Evolutionary conservation across 2,113 vertebrate genomes (phyloP), one percentile per base, ranked within the genome.

Genomic region (Columbina picui): DNA sequence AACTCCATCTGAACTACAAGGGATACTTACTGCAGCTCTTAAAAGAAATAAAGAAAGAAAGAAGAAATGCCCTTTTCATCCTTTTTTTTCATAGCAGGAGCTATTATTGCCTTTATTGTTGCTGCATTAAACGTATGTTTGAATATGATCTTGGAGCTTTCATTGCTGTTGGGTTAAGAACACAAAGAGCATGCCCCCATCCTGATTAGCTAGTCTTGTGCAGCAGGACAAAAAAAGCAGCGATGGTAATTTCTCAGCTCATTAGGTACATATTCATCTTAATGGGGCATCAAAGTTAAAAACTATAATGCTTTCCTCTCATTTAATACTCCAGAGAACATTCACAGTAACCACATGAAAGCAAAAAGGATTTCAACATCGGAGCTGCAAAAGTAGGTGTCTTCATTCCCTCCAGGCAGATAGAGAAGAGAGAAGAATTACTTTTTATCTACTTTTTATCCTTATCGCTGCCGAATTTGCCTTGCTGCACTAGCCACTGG

Each of bases 231-330:
- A 56, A 77, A 95, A 82, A 82, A 82, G 61, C 27, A 90, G 81
- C 80, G 61, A 6, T 34, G 73, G 95, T 94, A 97, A 98, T 98
- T 98, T 98, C 91, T 97, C 94, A 97, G 97, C 96, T 98, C 98
- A 98, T 98, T 98, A 97, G 97, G 80, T 97, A 83, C 92, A 95
- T 95, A 97, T 97, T 98, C 97, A 93, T 98, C 95, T 94, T 98
- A 98, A 98, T 97, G 97, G 97, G 89, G 93, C 96, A 98, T 98
- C 97, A 96, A 90, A 96, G 97, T 97, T 98, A 94, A 97, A 97
- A 98, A 97, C 96, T 96, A 75, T 97, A 97, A 97, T 97, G 95
- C 92, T 88, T 97, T 98, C 87, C 93, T 93, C 96, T 98, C 91
- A 76, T 97, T 97, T 96, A 98, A 98, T 96, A 95, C 98, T 97